Conservation (phyloP, 2,888 invertebrate species). For the Steromphala cineraria region DNA sequence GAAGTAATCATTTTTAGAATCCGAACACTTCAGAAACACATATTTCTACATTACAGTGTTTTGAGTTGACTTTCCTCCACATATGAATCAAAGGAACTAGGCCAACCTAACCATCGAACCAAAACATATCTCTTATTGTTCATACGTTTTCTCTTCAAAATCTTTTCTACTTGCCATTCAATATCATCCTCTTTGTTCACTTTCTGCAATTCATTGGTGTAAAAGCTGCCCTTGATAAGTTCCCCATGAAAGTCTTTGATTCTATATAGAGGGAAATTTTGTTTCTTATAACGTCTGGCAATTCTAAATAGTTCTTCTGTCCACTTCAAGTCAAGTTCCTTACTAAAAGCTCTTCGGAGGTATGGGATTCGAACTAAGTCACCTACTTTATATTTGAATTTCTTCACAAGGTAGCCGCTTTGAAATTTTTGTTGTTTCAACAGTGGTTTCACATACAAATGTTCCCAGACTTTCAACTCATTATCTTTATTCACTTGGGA, state of each 20-base stretch:
- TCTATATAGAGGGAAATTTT: background rate
- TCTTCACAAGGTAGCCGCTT: background rate
- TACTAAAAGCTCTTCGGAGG: background rate
- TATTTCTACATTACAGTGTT: background rate
- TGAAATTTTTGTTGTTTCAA: background rate
- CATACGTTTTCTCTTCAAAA: background rate
- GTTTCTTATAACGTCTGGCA: background rate
- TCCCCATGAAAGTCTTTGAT: conserved; percentile 10
- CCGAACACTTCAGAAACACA: background rate
- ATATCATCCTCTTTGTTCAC: background rate
- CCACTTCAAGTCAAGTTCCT: conserved; percentile 9
- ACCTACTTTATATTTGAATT: conserved; percentile 6
- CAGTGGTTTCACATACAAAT: background rate
- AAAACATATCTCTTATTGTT: background rate
- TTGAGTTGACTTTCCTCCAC: conserved; percentile 1
- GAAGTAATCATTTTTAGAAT: background rate
- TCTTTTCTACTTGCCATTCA: background rate
- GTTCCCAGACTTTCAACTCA: background rate
- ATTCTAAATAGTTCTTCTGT: conserved; percentile 22
- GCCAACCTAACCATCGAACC: conserved; percentile 14
- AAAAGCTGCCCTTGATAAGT: background rate
- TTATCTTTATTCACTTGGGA: background rate
- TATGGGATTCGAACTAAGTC: conserved; percentile 7
- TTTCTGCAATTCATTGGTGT: conserved; percentile 16
- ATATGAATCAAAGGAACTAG: background rate